Conservation (phyloP, 2,113 vertebrate species). For the Elgaria multicarinata region DNA sequence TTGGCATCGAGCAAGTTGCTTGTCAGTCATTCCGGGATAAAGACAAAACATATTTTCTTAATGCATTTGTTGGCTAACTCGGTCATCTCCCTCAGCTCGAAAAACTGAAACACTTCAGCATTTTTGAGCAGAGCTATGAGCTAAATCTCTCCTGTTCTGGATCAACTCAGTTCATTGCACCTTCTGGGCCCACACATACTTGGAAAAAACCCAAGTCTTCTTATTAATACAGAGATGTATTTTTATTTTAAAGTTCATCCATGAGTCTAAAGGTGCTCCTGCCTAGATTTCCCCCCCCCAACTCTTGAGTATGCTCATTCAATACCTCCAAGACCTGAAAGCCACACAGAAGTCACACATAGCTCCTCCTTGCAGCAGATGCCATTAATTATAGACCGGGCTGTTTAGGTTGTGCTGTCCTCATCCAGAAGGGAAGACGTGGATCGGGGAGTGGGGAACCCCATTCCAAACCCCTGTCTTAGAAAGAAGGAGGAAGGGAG, state of each 20-base stretch:
- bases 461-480: neutral
- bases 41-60: slow-evolving; percentile 53
- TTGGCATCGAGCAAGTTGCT: slow-evolving; percentile 13
- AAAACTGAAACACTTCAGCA: slow-evolving; percentile 54
- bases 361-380: neutral
- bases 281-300: no score
- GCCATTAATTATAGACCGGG: neutral
- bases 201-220: slow-evolving; percentile 57
- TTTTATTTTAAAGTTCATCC: slow-evolving; percentile 4
- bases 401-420: neutral
- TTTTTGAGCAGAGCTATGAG: slow-evolving; percentile 47
- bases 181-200: slow-evolving; percentile 38
- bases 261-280: slow-evolving; percentile 6
- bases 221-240: slow-evolving; percentile 5
- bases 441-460: neutral
- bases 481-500: neutral
- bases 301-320: neutral
- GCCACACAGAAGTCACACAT: neutral
- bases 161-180: slow-evolving; percentile 49
- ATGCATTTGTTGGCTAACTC: slow-evolving; percentile 58
- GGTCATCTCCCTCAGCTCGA: slow-evolving; percentile 50
- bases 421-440: neutral
- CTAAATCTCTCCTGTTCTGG: slow-evolving; percentile 54
- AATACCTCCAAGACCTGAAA: neutral
- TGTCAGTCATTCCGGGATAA: neutral